Percentiles rank a stretch among this genome's conserved stretches.
Conservation (phyloP, 1,140 invertebrate genomes). For the Brachionus plicatilis region DNA sequence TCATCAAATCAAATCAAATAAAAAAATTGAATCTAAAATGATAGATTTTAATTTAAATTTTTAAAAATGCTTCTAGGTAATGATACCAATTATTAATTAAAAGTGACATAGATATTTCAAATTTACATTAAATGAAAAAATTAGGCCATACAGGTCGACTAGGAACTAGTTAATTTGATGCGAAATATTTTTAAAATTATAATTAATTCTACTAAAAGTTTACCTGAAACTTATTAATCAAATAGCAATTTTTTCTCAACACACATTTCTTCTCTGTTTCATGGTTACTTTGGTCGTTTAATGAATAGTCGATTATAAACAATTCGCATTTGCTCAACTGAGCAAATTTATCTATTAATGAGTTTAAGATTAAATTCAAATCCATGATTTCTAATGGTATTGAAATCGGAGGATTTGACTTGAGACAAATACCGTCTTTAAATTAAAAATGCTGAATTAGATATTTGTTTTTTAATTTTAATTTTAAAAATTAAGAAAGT, state of each 20-base stretch:
- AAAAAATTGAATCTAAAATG: not conserved
- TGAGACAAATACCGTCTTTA: not conserved
- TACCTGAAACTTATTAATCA: conserved; percentile 10
- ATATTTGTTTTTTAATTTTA: not conserved
- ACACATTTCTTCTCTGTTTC: not conserved
- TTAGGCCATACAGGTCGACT: conserved; percentile 5
- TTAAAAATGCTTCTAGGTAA: not conserved
- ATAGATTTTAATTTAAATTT: not conserved
- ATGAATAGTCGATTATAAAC: not conserved
- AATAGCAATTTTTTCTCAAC: not conserved
- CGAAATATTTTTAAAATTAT: not conserved
- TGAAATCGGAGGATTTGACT: not conserved
- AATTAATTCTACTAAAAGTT: not conserved
- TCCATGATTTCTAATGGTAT: not conserved
- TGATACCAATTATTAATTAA: not conserved
- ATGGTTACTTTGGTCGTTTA: not conserved
- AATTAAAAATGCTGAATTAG: not conserved
- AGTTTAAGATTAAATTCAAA: not conserved
- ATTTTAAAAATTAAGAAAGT: not conserved
- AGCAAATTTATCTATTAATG: not conserved
- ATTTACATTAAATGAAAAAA: not conserved
- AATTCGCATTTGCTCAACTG: not conserved
- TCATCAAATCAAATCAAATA: not conserved
- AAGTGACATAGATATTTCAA: not conserved
- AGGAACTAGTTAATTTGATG: not conserved